Conservation (phyloP, 2,113 vertebrate genomes). For the Pterocles burchelli region DNA sequence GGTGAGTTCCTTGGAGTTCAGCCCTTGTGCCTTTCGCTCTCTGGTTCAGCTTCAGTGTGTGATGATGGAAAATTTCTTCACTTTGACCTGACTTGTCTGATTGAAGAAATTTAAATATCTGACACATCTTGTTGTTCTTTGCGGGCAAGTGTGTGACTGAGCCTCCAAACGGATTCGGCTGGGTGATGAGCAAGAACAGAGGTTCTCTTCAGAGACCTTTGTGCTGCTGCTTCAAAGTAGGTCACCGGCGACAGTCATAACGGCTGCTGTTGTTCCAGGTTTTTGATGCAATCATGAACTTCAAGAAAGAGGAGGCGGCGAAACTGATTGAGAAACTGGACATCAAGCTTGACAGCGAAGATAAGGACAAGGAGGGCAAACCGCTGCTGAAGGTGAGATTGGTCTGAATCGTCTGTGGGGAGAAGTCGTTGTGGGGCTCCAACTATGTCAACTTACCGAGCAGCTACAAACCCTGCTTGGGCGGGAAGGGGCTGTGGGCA, state of each 20-base stretch:
- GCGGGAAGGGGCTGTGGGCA: not conserved
- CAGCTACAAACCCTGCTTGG: not conserved
- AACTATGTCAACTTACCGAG: accelerated
- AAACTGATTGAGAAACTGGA: conserved; percentile 91
- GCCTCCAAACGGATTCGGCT: not conserved
- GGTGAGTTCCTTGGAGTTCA: conserved; percentile 66
- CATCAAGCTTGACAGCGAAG: conserved; percentile 90
- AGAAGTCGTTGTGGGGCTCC: not conserved
- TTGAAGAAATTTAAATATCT: conserved; percentile 83
- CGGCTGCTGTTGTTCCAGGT: conserved; percentile 69
- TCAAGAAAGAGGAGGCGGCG: conserved; percentile 89
- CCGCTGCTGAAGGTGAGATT: conserved; percentile 85
- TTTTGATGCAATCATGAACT: conserved; percentile 94
- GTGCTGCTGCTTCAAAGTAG: not conserved
- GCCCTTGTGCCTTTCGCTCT: accelerated
- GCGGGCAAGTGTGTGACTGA: not conserved
- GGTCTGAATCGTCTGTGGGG: too few relatives aligned
- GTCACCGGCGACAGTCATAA: accelerated
- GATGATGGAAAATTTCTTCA: conserved; percentile 90
- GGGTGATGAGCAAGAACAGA: not conserved
- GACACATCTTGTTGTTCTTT: not conserved
- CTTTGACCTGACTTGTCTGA: conserved; percentile 84
- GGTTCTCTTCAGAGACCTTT: not conserved
- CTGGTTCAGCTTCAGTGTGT: not conserved
- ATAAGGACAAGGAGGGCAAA: conserved; percentile 94